phyloP scores from a whole-genome alignment of 2,888 invertebrate genomes.

The Carabus problematicus region DNA sequence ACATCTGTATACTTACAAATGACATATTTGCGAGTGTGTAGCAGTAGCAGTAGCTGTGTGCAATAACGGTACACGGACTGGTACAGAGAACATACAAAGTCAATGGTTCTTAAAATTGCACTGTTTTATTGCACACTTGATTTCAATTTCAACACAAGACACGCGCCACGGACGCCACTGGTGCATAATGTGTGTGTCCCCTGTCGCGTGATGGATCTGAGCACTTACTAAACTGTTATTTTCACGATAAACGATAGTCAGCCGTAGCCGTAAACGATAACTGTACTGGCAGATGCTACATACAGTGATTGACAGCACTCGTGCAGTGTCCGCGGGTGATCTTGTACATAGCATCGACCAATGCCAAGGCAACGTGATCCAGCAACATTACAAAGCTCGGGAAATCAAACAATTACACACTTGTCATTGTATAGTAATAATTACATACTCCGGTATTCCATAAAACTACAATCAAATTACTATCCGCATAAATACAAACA shows the following conservation, averaged over 20 bases:
- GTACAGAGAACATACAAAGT: not conserved
- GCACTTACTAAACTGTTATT: slow-evolving; percentile 3
- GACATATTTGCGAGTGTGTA: slow-evolving; percentile 1
- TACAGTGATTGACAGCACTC: slow-evolving; percentile 3
- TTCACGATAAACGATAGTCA: slow-evolving; percentile 10
- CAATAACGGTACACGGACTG: not conserved
- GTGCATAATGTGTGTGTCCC: too few relatives aligned
- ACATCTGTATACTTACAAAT: too few relatives aligned
- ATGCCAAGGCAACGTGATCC: too few relatives aligned
- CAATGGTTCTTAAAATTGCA: not conserved
- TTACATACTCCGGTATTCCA: too few relatives aligned
- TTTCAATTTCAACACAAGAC: slow-evolving; percentile 14
- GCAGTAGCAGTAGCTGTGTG: not conserved
- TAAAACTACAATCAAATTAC: too few relatives aligned
- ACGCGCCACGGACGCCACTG: too few relatives aligned
- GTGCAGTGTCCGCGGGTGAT: too few relatives aligned
- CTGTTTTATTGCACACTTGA: not conserved
- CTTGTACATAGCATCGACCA: too few relatives aligned
- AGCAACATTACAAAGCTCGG: too few relatives aligned
- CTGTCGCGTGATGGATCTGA: not conserved
- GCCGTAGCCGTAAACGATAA: slow-evolving; percentile 2
- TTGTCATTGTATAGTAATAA: too few relatives aligned
- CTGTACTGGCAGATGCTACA: slow-evolving; percentile 1
- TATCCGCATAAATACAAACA: too few relatives aligned
- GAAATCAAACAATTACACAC: too few relatives aligned